Evolutionary conservation across 1,140 invertebrate genomes (phyloP), one percentile per base, ranked within the genome.

Genomic region (Pseudomyrmex gracilis): DNA sequence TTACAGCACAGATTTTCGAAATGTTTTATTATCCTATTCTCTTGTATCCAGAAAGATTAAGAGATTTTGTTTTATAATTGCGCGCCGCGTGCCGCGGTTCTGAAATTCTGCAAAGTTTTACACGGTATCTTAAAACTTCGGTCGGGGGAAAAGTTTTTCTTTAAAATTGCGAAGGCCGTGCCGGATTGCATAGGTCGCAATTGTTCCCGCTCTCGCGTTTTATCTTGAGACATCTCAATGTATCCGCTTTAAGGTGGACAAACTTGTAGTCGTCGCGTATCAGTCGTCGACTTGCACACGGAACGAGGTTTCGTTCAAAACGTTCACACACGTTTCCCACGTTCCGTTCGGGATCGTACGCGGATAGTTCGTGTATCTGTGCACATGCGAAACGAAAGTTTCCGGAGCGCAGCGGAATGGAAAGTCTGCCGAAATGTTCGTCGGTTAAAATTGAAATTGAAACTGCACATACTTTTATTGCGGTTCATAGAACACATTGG

Each of bases 121-220:
- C 34, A 34, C 43, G 43, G 15, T 60, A 57, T 86, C 61, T 57
- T 51, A 70, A 53, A 86, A 86, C 63, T 86, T 85, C n/a, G 1
- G 34, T 43, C 15, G 49, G 63, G 49, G 63, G 55, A 68, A 43
- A 85, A 82, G 55, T 82, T 73, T 15, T 55, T 64, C 63, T 45
- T 24, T 64, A 22, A 55, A 74, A 68, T 45, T 82, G 5, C 13
- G 17, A 74, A 68, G 57, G 68, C 43, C 61, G 12, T 67, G 61
- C 17, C 17, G 17, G 22, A 47, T 51, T 53, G 60, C 63, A 17
- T 57, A 17, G 10, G 51, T 12, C 22, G 63, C 71, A 49, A 87
- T 87, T 84, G 85, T 86, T 71, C 66, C 24, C 17, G 8, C 13
- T 60, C 43, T 9, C 24, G 15, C 53, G n/a, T 58, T 17, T 20